Evolutionary conservation across 2,888 invertebrate genomes (phyloP).

Genomic region (Meiosimyza platycephala): DNA sequence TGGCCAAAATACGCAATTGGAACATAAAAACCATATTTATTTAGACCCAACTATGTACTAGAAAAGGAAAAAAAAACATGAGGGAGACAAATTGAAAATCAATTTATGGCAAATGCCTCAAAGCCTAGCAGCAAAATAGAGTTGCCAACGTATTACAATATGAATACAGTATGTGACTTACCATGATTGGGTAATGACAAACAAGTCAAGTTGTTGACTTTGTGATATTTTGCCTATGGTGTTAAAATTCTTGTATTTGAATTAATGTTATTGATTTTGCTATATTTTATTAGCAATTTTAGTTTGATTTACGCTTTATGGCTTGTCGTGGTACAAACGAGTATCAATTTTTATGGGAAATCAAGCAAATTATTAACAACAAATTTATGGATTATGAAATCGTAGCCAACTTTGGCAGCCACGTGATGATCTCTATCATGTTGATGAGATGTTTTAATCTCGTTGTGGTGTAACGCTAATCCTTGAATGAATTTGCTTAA

Average conservation of each 20-base stretch:
- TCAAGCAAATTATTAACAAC: no score
- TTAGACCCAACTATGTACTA: background rate
- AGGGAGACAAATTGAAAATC: background rate
- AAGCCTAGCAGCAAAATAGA: constrained; percentile 7
- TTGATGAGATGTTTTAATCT: no score
- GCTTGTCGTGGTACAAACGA: no score
- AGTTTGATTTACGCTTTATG: no score
- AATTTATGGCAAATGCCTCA: constrained; percentile 21
- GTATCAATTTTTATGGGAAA: no score
- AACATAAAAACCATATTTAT: constrained; percentile 15
- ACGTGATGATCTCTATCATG: no score
- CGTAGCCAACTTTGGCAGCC: no score
- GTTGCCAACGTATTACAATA: constrained; percentile 15
- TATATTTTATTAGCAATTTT: background rate
- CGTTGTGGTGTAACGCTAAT: no score
- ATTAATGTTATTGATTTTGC: background rate
- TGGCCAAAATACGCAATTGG: background rate
- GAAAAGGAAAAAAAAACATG: background rate
- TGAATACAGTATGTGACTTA: background rate
- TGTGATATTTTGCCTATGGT: background rate
- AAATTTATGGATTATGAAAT: no score
- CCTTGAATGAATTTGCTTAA: no score
- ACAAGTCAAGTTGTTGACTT: background rate
- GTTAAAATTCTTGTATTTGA: constrained; percentile 3
- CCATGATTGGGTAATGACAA: constrained; percentile 20